A percentile compares a stretch with the other conserved stretches of the same genome.
Evolutionary conservation across 1,140 invertebrate species (phyloP).

Genomic region (Lamellibrachia luymesi): DNA sequence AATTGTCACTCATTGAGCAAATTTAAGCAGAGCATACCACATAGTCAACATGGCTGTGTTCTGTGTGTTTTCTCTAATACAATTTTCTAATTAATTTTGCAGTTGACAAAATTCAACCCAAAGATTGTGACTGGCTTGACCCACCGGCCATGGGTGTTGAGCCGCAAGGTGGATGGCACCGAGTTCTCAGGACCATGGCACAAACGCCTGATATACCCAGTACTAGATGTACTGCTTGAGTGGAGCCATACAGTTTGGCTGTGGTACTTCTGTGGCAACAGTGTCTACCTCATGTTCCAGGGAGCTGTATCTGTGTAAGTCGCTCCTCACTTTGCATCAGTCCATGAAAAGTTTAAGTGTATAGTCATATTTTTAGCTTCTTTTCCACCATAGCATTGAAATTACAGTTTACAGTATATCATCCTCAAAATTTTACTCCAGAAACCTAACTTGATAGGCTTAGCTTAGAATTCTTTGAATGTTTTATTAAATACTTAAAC

Average conservation of each 20-base stretch:
- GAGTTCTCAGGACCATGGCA: background rate
- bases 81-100: background rate
- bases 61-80: background rate
- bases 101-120: conserved; percentile 9
- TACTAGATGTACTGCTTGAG: conserved; percentile 16
- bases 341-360: too few species aligned
- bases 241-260: conserved; percentile 20
- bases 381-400: too few species aligned
- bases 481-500: too few species aligned
- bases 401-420: too few species aligned
- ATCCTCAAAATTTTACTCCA: too few species aligned
- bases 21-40: too few species aligned
- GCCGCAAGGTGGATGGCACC: conserved; percentile 19
- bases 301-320: background rate
- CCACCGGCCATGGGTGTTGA: background rate
- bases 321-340: background rate
- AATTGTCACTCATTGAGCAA: too few species aligned
- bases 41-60: background rate
- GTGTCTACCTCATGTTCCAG: background rate
- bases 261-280: conserved; percentile 23
- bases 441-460: too few species aligned
- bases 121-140: conserved; percentile 22
- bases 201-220: conserved; percentile 7
- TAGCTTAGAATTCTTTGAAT: too few species aligned
- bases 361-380: too few species aligned